A percentile compares a stretch with the other conserved stretches of the same genome.
Evolutionary conservation across 2,797 vertebrate genomes (phyloP).

Genomic region (Hemitrygon akajei): DNA sequence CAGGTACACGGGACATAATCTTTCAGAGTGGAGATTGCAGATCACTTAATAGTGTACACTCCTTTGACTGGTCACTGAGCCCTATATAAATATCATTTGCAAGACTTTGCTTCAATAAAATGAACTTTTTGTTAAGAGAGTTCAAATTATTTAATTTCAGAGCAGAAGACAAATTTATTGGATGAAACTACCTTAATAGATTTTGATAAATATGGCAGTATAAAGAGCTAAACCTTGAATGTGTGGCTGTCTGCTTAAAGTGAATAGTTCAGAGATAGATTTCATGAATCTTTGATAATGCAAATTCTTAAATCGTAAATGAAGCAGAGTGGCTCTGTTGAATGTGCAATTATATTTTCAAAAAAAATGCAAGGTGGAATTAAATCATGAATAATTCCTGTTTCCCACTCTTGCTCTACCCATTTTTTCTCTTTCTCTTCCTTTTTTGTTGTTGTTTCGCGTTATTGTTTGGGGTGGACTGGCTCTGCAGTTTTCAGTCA

Average conservation of each 20-base stretch:
- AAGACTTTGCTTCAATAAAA: neutral
- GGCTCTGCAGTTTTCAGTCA: no score
- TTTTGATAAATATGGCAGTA: neutral
- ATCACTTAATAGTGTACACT: neutral
- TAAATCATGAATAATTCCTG: neutral
- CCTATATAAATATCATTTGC: neutral
- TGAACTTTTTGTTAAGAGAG: neutral
- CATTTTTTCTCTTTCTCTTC: no score
- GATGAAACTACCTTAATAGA: neutral
- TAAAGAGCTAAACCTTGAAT: neutral
- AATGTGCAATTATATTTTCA: neutral
- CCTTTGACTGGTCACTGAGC: neutral
- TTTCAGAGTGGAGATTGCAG: neutral
- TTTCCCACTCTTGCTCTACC: neutral
- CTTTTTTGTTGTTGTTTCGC: no score
- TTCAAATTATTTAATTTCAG: neutral
- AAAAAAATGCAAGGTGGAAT: neutral
- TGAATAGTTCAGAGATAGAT: neutral
- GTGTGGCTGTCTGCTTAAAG: neutral
- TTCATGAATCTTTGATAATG: neutral
- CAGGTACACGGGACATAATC: neutral
- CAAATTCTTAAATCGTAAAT: neutral
- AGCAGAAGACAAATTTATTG: no score
- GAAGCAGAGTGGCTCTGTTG: neutral
- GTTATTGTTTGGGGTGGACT: no score